Evolutionary conservation across 2,888 invertebrate species (phyloP).

Genomic region (Lasioglossum vierecki): DNA sequence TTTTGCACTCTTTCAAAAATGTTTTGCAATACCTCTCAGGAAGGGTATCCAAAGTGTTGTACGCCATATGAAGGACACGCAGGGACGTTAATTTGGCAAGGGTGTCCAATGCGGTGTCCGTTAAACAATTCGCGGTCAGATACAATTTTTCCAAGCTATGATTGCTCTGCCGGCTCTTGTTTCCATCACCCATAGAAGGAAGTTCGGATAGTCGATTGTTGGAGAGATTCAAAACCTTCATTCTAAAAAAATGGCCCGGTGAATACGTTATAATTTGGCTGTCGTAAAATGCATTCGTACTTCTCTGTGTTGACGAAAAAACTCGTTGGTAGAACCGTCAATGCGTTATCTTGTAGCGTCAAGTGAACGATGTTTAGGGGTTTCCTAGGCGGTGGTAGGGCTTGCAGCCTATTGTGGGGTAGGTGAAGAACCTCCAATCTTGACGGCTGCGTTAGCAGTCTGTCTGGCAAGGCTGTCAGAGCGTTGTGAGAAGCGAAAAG

Average conservation of each 20-base stretch:
- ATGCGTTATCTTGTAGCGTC: constrained; percentile 91
- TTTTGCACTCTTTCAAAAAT: no score
- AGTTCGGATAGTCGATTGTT: constrained; percentile 91
- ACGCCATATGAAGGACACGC: constrained; percentile 90
- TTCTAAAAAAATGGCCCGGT: constrained; percentile 74
- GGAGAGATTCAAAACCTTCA: constrained; percentile 90
- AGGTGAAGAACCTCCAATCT: constrained; percentile 90
- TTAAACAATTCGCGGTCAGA: constrained; percentile 91
- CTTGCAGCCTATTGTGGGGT: constrained; percentile 91
- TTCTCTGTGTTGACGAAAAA: constrained; percentile 87
- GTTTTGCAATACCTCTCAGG: constrained; percentile 86
- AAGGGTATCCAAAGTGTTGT: constrained; percentile 90
- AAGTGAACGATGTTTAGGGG: constrained; percentile 88
- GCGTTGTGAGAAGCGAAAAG: constrained; percentile 91
- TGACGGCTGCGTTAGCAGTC: constrained; percentile 90
- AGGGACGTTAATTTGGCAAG: constrained; percentile 88
- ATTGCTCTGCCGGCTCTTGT: constrained; percentile 70
- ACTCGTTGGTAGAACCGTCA: constrained; percentile 90
- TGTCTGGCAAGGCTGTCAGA: constrained; percentile 89
- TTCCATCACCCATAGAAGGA: constrained; percentile 86
- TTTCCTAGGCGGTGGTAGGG: constrained; percentile 89
- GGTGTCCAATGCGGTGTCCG: constrained; percentile 88
- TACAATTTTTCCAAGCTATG: constrained; percentile 88
- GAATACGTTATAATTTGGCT: no score
- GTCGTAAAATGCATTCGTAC: constrained; percentile 66